Conservation (phyloP, 1,140 invertebrate genomes). For the Lithobius niger region DNA sequence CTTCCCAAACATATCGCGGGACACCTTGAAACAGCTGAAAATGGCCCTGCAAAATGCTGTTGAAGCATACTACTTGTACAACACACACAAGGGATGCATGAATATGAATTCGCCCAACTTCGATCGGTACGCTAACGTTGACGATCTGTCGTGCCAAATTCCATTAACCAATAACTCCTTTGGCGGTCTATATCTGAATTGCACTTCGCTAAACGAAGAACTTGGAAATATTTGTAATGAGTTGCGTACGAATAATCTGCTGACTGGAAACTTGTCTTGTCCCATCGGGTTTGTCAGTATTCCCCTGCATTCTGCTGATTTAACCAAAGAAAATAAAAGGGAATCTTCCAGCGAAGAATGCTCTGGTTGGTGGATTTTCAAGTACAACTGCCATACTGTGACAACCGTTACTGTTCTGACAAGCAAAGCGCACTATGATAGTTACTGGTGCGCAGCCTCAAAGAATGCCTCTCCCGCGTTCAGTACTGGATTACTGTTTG, state of each 20-base stretch:
- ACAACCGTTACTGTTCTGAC: not conserved
- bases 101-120: constrained; percentile 8
- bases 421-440: not conserved
- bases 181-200: constrained; percentile 1
- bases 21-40: not conserved
- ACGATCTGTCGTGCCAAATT: not conserved
- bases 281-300: not conserved
- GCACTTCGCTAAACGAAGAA: not conserved
- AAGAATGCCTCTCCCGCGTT: not conserved
- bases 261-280: not conserved
- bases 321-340: not conserved
- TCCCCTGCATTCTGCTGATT: not conserved
- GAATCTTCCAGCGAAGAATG: not conserved
- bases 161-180: constrained; percentile 4
- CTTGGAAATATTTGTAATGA: not conserved
- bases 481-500: not conserved
- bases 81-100: constrained; percentile 10
- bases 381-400: not conserved
- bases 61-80: not conserved
- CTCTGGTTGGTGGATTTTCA: not conserved
- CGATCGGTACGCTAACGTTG: constrained; percentile 12
- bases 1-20: not conserved
- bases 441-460: constrained; percentile 3
- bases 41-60: not conserved
- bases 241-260: not conserved